Base-by-base conservation (phyloP, 2,888 invertebrate species). In the Drosophila nr. perissopoda region DNA sequence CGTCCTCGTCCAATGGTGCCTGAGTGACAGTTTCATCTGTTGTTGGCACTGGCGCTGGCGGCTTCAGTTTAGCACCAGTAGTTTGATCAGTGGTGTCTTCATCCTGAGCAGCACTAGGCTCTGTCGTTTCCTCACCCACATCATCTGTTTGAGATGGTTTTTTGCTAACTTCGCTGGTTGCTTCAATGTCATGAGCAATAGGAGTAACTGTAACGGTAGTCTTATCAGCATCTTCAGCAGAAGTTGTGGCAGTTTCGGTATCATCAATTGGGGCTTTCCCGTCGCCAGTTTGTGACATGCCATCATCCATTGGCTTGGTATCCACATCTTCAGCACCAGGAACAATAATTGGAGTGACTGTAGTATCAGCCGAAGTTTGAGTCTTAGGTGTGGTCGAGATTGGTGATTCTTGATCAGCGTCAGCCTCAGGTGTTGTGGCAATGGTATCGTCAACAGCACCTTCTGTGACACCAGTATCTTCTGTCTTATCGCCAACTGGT, bases 41-140 rank as follows among this genome's bases (percentile, higher is more conserved):
- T 52, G 66, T 16, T 48, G 74, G 61, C 16, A 72, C 68, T 25
- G 64, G n/a, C 1, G 73, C 77, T 40, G 68, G 54, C 64, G 79
- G 80, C 57, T 85, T 82, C 60, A 83, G 52, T 40, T 87, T 80
- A 13, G 75, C 77, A 56, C 66, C 77, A 42, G 63, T 6, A 58
- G 34, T 33, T 68, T 76, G 52, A 49, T 73, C 75, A 54, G 73
- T 80, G 18, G 81, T 80, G 10, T 72, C 74, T 53, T 82, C 80
- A n/a, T 68, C 63, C 29, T 66, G 69, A 33, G 45, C 53, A 38
- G 36, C 54, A 54, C 54, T 60, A 56, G 83, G 67, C n/a, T 80
- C 88, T n/a, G 83, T 87, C 45, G 74, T 70, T 49, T 85, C 71
- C 18, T 85, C 82, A 33, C 80, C 75, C 34, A 77, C 85, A 59